Percentiles rank a stretch among this genome's conserved stretches.
These are phyloP conservation scores for Carollia perspicillata DNA, from an alignment of 2,113 vertebrate genomes.

Conservation along the genomic window DNA sequence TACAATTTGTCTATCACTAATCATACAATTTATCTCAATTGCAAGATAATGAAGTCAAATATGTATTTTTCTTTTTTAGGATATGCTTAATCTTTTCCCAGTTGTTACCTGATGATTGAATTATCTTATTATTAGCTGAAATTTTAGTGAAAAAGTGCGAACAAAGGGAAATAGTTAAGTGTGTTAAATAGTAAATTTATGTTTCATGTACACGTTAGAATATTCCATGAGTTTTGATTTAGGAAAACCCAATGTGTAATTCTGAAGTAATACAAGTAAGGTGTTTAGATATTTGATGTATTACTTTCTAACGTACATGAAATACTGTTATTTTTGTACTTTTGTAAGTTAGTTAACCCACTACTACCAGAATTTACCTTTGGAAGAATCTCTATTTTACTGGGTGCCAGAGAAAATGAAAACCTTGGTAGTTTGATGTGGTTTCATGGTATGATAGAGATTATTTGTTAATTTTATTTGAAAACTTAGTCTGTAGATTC, in stretches of 20 bases:
- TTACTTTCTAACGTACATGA: background rate
- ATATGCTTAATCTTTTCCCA: background rate
- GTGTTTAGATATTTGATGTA: slow-evolving; percentile 24
- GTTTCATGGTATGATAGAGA: slow-evolving; percentile 22
- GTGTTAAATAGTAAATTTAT: background rate
- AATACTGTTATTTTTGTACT: slow-evolving; percentile 35
- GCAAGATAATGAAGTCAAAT: background rate
- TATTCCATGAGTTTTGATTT: slow-evolving; percentile 34
- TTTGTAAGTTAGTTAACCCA: background rate
- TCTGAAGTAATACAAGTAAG: slow-evolving; percentile 29
- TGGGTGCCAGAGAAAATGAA: slow-evolving; percentile 7
- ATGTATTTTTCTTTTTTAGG: background rate
- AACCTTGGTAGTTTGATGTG: slow-evolving; percentile 29
- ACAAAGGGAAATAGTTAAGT: background rate
- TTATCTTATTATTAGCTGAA: background rate
- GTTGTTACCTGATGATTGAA: background rate
- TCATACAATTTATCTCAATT: background rate
- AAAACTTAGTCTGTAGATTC: slow-evolving; percentile 23
- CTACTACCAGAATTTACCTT: slow-evolving; percentile 8
- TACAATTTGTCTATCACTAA: background rate
- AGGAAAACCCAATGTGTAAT: slow-evolving; percentile 15
- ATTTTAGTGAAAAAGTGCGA: slow-evolving; percentile 26
- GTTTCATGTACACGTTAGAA: background rate
- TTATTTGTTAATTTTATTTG: slow-evolving; percentile 35
- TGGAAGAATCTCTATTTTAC: background rate